Evolutionary conservation across 2,888 invertebrate genomes (phyloP), one percentile per base, ranked within the genome.

Genomic region (Lepetodrilus schrolli): DNA sequence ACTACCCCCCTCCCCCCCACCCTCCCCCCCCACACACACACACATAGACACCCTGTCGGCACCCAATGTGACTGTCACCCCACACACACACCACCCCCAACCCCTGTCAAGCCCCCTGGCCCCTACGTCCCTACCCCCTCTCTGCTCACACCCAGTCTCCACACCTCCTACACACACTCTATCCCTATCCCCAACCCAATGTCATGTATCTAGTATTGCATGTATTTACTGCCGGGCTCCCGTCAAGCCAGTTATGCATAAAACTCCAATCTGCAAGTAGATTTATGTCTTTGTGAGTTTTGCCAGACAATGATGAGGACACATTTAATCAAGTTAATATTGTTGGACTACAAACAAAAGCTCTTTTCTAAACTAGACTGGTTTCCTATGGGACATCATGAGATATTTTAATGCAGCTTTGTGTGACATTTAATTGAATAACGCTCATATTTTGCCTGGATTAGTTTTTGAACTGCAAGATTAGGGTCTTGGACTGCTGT

Each of bases 381-480:
- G 49, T 48, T 30, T 43, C 72, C 72, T 0, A 4, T 4, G 72
- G 72, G 72, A 72, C 23, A 17, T 43, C 37, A 47, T 34, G 20
- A 47, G 48, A 72, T 47, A 72, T 65, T 65, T 48, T 34, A 66
- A 66, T 72, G 66, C 23, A 48, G 49, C 43, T 30, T 48, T 26
- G 30, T 72, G 49, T 72, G 66, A 49, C 70, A 58, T 50, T 65
- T 66, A 74, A 74, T 72, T 75, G 74, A 75, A 72, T 72, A 72
- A 47, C 68, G 65, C 68, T 47, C 47, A 58, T 72, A 72, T 68
- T 75, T 72, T 69, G 66, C 48, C 21, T 43, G 68, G 74, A 72
- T 75, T 75, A 74, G 70, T 37, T 70, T 51, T 36, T 58, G 38
- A 51, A 38, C 26, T 37, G 70, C 38, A 49, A 49, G 48, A 70